Conservation (phyloP, 2,113 vertebrate species). For the Sardina pilchardus region DNA sequence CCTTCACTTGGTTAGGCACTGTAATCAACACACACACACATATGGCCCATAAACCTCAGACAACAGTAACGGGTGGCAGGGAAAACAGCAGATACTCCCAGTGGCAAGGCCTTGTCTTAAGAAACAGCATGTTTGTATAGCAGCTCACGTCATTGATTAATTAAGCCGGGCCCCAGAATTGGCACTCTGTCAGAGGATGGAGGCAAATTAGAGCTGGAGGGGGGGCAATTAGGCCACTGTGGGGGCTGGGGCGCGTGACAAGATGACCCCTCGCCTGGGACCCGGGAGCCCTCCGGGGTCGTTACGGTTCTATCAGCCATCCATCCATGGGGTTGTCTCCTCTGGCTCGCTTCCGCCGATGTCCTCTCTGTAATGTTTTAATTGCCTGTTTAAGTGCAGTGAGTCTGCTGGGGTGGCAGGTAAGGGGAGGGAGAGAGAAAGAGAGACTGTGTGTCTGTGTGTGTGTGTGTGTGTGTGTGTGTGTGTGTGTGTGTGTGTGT, state of each 20-base stretch:
- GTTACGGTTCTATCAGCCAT: neutral
- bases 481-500: neutral
- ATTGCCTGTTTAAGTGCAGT: neutral
- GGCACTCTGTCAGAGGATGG: conserved; percentile 41
- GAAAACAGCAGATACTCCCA: neutral
- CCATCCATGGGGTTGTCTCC: neutral
- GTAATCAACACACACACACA: neutral
- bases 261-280: neutral
- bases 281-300: neutral
- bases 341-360: neutral
- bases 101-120: neutral
- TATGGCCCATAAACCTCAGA: neutral
- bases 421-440: neutral
- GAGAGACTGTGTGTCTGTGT: neutral
- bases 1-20: neutral
- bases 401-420: neutral
- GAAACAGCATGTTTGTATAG: neutral
- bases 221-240: neutral
- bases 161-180: conserved; percentile 31
- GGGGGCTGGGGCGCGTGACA: neutral
- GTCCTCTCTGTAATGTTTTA: conserved; percentile 1
- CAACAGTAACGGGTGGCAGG: neutral
- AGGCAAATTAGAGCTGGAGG: conserved; percentile 24
- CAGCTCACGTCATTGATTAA: conserved; percentile 37
- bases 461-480: no score